These are phyloP conservation scores for Phlogophora meticulosa DNA, from an alignment of 2,888 invertebrate genomes.

Conservation along the genomic window DNA sequence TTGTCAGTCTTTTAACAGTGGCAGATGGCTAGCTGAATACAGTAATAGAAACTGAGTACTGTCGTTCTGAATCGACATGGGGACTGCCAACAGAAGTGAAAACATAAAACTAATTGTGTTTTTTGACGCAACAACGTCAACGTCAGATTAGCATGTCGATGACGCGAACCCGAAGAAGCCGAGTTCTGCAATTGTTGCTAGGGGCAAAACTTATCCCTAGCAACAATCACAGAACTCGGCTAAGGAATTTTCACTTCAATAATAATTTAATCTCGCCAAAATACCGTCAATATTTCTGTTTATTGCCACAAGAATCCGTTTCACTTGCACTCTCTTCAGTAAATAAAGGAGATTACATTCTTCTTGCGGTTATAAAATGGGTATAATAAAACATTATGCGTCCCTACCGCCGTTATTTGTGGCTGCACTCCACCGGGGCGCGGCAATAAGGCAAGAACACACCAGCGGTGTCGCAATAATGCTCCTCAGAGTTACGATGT, in stretches of 20 bases:
- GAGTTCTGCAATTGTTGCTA: too few relatives aligned
- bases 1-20: not conserved
- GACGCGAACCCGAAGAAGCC: too few relatives aligned
- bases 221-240: too few relatives aligned
- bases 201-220: too few relatives aligned
- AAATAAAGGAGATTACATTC: constrained; percentile 87
- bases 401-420: constrained; percentile 83
- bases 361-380: constrained; percentile 85
- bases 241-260: too few relatives aligned
- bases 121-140: too few relatives aligned
- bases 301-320: constrained; percentile 76
- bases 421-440: constrained; percentile 82
- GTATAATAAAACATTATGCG: constrained; percentile 87
- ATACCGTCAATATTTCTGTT: constrained; percentile 70
- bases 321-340: constrained; percentile 78
- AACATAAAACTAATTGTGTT: too few relatives aligned
- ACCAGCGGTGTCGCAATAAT: constrained; percentile 73
- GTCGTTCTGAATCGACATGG: too few relatives aligned
- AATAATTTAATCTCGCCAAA: constrained; percentile 23
- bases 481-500: constrained; percentile 73
- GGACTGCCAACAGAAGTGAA: too few relatives aligned
- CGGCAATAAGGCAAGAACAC: constrained; percentile 79
- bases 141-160: too few relatives aligned
- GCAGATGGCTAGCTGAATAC: not conserved
- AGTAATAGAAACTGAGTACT: too few relatives aligned